phyloP scores from a whole-genome alignment of 2,113 vertebrate species.

The Lanius ludovicianus region DNA sequence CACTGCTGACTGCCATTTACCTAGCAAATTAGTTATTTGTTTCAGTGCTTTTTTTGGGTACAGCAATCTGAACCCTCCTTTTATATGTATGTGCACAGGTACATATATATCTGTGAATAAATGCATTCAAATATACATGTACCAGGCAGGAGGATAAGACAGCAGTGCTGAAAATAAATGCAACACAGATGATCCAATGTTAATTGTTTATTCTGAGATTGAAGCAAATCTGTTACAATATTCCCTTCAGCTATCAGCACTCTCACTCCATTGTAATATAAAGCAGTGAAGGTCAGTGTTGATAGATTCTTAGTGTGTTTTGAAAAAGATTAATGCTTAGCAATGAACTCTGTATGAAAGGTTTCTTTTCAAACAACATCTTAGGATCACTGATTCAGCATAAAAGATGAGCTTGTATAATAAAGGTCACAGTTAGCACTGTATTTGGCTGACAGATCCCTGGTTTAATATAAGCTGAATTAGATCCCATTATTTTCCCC shows the following conservation, averaged over 20 bases:
- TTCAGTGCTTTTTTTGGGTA: neutral
- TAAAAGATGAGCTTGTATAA: slow-evolving; percentile 50
- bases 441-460: neutral
- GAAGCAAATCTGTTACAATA: slow-evolving; percentile 74
- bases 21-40: neutral
- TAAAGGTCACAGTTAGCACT: slow-evolving; percentile 63
- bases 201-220: slow-evolving; percentile 25
- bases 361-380: slow-evolving; percentile 50
- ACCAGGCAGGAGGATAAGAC: neutral
- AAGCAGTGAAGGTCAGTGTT: slow-evolving; percentile 73
- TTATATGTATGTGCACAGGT: neutral
- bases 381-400: slow-evolving; percentile 56
- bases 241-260: slow-evolving; percentile 72
- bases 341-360: slow-evolving; percentile 41
- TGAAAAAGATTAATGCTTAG: slow-evolving; percentile 77
- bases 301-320: slow-evolving; percentile 73
- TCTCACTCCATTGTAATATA: slow-evolving; percentile 60
- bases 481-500: neutral
- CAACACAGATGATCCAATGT: neutral
- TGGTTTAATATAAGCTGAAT: slow-evolving; percentile 42
- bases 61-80: neutral
- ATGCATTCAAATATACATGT: neutral
- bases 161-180: neutral
- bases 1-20: neutral
- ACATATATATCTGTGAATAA: neutral